A percentile compares a stretch with the other conserved stretches of the same genome.
These are phyloP conservation scores for Noctua fimbriata DNA, from an alignment of 2,888 invertebrate species.

Conservation along the genomic window DNA sequence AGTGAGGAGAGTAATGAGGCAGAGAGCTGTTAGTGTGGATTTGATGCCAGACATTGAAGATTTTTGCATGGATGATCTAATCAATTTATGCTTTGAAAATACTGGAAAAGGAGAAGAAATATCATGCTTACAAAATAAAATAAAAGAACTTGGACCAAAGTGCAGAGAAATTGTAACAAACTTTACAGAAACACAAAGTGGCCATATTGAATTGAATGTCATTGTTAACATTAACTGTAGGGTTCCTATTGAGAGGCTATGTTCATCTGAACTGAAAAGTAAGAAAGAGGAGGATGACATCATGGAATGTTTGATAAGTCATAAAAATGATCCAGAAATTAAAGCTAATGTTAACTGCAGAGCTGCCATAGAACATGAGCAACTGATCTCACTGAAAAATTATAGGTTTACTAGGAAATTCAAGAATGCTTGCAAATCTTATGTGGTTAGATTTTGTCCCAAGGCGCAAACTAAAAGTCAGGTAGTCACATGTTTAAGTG, in stretches of 20 bases:
- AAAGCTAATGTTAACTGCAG: conserved; percentile 95
- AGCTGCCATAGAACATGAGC: conserved; percentile 99
- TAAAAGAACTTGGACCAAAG: conserved; percentile 92
- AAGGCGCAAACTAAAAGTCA: conserved; percentile 94
- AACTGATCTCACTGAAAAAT: conserved; percentile 97
- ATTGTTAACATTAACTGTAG: conserved; percentile 95
- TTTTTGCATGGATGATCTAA: conserved; percentile 96
- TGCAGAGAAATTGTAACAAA: conserved; percentile 95
- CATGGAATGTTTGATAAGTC: conserved; percentile 97
- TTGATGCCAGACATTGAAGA: conserved; percentile 98
- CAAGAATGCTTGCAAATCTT: conserved; percentile 97
- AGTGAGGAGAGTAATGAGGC: conserved; percentile 97
- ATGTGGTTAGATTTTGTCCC: conserved; percentile 93
- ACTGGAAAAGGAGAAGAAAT: conserved; percentile 98
- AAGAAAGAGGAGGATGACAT: conserved; percentile 96
- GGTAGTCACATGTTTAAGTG: conserved; percentile 96
- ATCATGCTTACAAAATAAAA: conserved; percentile 96
- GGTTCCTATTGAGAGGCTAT: conserved; percentile 94
- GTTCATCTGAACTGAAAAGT: conserved; percentile 92
- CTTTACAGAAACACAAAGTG: conserved; percentile 97
- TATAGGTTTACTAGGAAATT: conserved; percentile 98
- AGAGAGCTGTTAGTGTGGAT: conserved; percentile 97
- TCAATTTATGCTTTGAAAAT: conserved; percentile 95
- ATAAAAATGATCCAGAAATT: conserved; percentile 96
- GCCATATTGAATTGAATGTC: conserved; percentile 97